Evolutionary conservation across 2,113 vertebrate species (phyloP).

Genomic region (Actinemys pallida): DNA sequence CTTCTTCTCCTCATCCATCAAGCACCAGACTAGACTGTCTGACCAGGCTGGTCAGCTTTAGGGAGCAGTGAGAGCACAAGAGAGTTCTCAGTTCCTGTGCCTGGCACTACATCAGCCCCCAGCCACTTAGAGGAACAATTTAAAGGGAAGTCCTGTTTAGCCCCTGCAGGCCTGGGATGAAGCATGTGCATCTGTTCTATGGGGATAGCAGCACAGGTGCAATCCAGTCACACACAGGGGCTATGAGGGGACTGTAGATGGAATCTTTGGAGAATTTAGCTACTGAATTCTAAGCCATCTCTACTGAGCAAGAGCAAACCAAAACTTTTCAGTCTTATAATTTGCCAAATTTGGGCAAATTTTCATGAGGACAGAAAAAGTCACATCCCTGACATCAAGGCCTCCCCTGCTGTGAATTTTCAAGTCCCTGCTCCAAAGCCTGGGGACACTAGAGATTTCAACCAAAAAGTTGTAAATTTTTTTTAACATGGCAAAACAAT

Average conservation of each 20-base stretch:
- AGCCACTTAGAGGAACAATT: neutral
- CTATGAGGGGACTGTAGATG: neutral
- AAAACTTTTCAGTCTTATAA: neutral
- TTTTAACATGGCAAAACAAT: neutral
- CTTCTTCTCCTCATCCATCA: neutral
- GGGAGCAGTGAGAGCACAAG: neutral
- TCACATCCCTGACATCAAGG: neutral
- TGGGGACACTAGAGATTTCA: neutral
- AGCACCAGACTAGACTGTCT: neutral
- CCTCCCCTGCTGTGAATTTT: neutral
- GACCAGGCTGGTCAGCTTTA: neutral
- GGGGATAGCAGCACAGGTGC: neutral
- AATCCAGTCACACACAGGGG: neutral
- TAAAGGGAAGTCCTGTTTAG: neutral
- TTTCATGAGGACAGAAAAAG: conserved; percentile 53
- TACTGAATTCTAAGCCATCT: neutral
- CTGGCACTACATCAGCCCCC: neutral
- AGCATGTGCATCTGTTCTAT: neutral
- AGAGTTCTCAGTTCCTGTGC: neutral
- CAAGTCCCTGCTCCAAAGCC: neutral
- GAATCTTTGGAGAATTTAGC: neutral
- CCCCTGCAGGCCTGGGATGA: neutral
- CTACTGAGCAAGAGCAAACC: neutral
- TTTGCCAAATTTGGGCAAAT: conserved; percentile 43
- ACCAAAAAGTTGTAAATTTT: neutral